Conservation (phyloP, 1,140 invertebrate species). For the Vanessa atalanta region DNA sequence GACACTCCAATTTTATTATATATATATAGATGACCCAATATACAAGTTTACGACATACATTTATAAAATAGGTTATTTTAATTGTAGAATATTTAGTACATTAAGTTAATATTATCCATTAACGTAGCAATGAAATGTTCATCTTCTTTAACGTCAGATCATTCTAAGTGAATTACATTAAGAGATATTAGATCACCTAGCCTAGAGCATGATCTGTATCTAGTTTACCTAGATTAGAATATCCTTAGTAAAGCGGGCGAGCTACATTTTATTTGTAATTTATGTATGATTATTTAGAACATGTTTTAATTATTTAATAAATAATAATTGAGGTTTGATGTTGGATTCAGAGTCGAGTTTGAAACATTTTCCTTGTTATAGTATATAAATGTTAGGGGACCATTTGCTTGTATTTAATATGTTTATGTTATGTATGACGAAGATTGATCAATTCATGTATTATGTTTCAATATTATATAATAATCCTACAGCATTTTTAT, state of each 20-base stretch:
- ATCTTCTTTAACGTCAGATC: not conserved
- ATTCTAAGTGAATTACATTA: not conserved
- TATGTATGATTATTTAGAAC: conserved; percentile 34
- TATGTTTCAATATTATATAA: too few relatives aligned
- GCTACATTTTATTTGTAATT: conserved; percentile 40
- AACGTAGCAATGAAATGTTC: not conserved
- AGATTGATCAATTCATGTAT: too few relatives aligned
- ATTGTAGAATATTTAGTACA: not conserved
- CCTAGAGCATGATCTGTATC: conserved; percentile 45
- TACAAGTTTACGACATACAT: too few relatives aligned
- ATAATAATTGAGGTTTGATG: not conserved
- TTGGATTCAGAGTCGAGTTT: too few relatives aligned
- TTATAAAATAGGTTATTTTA: too few relatives aligned
- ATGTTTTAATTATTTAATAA: not conserved
- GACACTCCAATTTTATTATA: too few relatives aligned
- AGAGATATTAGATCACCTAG: conserved; percentile 20
- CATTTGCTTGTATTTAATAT: too few relatives aligned
- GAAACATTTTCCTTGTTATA: too few relatives aligned
- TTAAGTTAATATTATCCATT: not conserved
- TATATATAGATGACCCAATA: too few relatives aligned
- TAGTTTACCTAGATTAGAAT: conserved; percentile 37
- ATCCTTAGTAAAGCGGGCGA: conserved; percentile 48
- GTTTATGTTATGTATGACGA: too few relatives aligned
- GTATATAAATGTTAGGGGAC: too few relatives aligned
- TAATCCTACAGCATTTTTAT: too few relatives aligned